A percentile compares a stretch with the other conserved stretches of the same genome.
Evolutionary conservation across 1,140 invertebrate species (phyloP).

Genomic region (Pectinophora gossypiella): DNA sequence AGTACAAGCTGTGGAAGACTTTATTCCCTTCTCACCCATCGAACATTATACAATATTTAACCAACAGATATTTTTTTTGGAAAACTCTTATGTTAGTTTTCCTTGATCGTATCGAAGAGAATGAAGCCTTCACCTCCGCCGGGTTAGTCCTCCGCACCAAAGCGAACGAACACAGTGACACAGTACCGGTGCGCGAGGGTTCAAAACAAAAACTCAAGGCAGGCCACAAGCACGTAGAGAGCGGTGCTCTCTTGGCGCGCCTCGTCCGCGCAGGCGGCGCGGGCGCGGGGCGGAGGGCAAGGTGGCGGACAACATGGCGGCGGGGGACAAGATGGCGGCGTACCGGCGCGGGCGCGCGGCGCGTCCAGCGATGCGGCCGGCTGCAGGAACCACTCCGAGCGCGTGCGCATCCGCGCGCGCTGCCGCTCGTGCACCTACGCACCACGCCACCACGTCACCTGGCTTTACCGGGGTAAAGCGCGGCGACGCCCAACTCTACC

Average conservation of each 20-base stretch:
- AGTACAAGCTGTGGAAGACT: slow-evolving; percentile 17
- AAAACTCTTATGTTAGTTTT: slow-evolving; percentile 12
- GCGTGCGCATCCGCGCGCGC: slow-evolving; percentile 92
- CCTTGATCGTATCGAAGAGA: not conserved
- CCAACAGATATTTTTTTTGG: not conserved
- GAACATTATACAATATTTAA: no score
- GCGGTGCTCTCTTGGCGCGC: slow-evolving; percentile 55
- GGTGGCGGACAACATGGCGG: slow-evolving; percentile 17
- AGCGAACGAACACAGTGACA: slow-evolving; percentile 47
- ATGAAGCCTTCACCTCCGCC: slow-evolving; percentile 27
- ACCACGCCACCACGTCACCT: slow-evolving; percentile 1
- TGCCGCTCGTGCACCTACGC: slow-evolving; percentile 93
- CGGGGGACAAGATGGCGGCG: slow-evolving; percentile 29
- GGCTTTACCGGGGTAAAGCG: not conserved
- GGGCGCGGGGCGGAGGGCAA: slow-evolving; percentile 16
- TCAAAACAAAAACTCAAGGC: slow-evolving; percentile 75
- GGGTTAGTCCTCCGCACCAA: slow-evolving; percentile 46
- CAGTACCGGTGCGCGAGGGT: slow-evolving; percentile 55
- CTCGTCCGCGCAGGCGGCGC: slow-evolving; percentile 24
- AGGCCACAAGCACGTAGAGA: slow-evolving; percentile 73
- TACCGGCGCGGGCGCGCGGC: slow-evolving; percentile 71
- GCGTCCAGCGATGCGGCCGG: slow-evolving; percentile 79
- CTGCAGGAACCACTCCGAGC: slow-evolving; percentile 95
- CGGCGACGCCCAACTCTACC: not conserved
- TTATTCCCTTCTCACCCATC: slow-evolving; percentile 11